Percentiles rank a stretch among this genome's conserved stretches.
Conservation (phyloP, 2,888 invertebrate species). For the Caenorhabditis parvicauda region DNA sequence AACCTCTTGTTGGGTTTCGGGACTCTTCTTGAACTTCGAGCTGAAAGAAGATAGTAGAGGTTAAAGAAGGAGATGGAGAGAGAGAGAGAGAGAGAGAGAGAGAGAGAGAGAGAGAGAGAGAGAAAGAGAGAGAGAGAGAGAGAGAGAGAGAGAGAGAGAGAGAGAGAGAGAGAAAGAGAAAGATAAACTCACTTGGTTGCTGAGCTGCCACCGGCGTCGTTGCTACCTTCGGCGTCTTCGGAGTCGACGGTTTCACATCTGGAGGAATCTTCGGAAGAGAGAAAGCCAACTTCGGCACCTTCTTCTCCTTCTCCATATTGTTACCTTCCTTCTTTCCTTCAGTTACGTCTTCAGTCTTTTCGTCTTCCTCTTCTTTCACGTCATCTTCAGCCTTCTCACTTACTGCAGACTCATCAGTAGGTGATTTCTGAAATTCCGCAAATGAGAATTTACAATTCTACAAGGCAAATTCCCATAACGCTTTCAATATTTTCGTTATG, state of each 20-base stretch:
- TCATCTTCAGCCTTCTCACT: neutral
- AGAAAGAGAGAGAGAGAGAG: neutral
- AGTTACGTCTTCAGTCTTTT: neutral
- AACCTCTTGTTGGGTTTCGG: slow-evolving; percentile 25
- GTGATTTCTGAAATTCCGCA: no score
- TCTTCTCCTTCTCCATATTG: neutral
- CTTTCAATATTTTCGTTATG: no score
- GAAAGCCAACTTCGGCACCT: neutral
- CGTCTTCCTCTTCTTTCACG: neutral
- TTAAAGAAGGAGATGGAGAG: neutral
- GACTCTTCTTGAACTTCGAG: slow-evolving; percentile 6
- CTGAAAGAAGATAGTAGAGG: neutral
- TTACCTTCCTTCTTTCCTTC: neutral
- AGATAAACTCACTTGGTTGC: neutral
- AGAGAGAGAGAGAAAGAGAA: no score
- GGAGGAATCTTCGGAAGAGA: neutral
- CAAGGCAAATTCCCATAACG: no score
- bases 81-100: neutral
- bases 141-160: no score
- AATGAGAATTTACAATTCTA: no score
- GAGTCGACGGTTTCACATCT: neutral
- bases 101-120: neutral
- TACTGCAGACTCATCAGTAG: neutral
- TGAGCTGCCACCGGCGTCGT: neutral
- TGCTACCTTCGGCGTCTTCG: neutral